Conservation (phyloP, 2,888 invertebrate genomes). For the Dendrolimus houi region DNA sequence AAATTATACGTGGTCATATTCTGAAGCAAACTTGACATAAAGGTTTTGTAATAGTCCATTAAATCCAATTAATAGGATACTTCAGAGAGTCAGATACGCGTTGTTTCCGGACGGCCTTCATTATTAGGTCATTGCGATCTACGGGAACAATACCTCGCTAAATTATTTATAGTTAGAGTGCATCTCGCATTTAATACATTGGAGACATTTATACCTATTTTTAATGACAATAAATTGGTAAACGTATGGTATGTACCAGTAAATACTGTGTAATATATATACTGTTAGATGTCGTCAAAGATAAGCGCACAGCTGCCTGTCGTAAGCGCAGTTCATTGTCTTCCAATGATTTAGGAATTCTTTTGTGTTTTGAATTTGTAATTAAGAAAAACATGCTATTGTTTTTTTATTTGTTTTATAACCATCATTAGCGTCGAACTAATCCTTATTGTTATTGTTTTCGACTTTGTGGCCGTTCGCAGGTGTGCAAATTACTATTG, state of each 20-base stretch:
- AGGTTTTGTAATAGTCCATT: constrained; percentile 9
- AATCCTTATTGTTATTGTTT: no score
- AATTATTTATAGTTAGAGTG: constrained; percentile 33
- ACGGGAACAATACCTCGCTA: constrained; percentile 24
- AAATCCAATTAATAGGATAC: constrained; percentile 26
- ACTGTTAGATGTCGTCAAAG: no score
- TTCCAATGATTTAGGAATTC: no score
- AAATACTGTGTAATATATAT: neutral
- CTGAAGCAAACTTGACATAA: neutral
- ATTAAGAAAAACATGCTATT: no score
- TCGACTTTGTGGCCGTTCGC: no score
- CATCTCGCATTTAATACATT: constrained; percentile 11
- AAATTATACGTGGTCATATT: neutral
- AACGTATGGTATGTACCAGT: no score
- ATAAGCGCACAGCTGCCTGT: no score
- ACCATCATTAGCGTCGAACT: no score
- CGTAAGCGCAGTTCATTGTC: no score
- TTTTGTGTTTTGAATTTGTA: no score
- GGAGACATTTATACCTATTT: neutral
- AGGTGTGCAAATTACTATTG: no score
- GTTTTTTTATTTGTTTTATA: no score
- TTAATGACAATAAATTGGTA: neutral
- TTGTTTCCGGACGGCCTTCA: constrained; percentile 26
- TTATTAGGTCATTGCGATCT: constrained; percentile 37
- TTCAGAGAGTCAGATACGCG: constrained; percentile 25